Evolutionary conservation across 2,888 invertebrate genomes (phyloP), one percentile per base, ranked within the genome.

Genomic region (Spicauda simplicius): DNA sequence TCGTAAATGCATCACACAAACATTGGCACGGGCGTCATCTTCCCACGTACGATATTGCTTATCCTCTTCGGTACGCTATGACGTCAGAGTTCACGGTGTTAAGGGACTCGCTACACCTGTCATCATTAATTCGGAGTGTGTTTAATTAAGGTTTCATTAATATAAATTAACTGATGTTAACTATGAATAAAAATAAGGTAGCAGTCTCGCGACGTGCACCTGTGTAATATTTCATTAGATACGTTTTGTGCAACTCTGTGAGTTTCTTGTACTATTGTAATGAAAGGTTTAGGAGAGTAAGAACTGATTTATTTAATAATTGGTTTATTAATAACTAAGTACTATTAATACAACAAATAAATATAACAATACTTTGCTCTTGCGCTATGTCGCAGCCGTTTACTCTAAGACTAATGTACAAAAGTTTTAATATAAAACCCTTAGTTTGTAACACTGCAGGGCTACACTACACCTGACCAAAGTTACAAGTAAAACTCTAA

Each of bases 21-120:
- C 59, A 71, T 69, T 58, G 68, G 65, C 69, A 71, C 68, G 64
- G 71, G 70, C 79, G 78, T 80, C 77, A 80, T 76, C 72, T 76
- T 76, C 80, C 80, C 76, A 81, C 80, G 76, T 74, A 70, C 71
- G 67, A 70, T 71, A 54, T 69, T 72, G 66, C 65, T 71, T 70
- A 72, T 71, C 69, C 72, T 72, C 69, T 71, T 52, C 20, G 41
- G 37, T 37, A 33, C 48, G 33, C n/a, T 30, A 18, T 65, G 41
- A 59, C 58, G 64, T 65, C 58, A 53, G 10, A 18, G 50, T 18
- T 50, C 50, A 50, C 33, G 48, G 16, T 37, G 45, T 0, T 12
- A 8, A 64, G 57, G 37, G 50, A 64, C n/a, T 19, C 30, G 18
- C 52, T 33, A 30, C 52, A 60, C 60, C 60, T 58, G n/a, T 7